These are phyloP conservation scores for Artemisiospiza belli DNA, from an alignment of 2,113 vertebrate species.

Conservation along the genomic window DNA sequence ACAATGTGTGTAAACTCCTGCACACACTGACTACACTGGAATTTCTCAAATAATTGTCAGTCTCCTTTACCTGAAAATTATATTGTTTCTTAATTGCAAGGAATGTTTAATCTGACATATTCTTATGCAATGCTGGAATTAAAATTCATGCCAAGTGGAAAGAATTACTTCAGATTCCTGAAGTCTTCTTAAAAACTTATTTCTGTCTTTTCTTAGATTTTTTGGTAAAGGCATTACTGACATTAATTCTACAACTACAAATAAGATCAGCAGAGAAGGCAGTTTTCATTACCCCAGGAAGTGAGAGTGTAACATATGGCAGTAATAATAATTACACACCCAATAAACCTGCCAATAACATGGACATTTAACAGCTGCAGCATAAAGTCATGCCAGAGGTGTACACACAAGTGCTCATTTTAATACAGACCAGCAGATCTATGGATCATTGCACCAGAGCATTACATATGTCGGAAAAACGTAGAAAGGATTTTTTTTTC, in stretches of 20 bases:
- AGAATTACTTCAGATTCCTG: background rate
- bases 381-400: background rate
- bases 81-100: background rate
- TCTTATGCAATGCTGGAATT: background rate
- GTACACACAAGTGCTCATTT: background rate
- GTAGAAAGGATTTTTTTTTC: background rate
- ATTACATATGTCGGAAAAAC: background rate
- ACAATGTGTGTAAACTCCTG: background rate
- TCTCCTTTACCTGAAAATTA: background rate
- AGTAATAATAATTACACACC: background rate
- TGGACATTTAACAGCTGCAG: background rate
- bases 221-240: background rate
- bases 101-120: background rate
- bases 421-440: background rate
- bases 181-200: background rate
- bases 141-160: background rate
- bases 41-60: background rate
- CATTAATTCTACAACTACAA: background rate
- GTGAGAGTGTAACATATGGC: background rate
- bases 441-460: background rate
- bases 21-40: background rate
- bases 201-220: background rate
- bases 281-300: background rate
- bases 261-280: background rate
- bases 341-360: background rate